Evolutionary conservation across 1,140 invertebrate genomes (phyloP).

Genomic region (Formica exsecta): DNA sequence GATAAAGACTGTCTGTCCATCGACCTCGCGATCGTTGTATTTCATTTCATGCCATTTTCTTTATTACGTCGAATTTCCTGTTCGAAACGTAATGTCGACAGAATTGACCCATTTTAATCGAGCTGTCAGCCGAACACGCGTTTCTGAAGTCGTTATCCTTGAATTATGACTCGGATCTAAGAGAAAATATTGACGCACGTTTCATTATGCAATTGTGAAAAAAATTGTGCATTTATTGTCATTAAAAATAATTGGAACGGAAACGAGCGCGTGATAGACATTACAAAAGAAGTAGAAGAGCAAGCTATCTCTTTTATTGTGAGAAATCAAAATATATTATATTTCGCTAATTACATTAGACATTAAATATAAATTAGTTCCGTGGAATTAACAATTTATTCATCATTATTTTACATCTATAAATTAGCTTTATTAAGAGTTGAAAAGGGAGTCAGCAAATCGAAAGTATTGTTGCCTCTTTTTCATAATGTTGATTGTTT

Average conservation of each 20-base stretch:
- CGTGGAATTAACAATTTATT: not conserved
- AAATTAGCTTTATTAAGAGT: not conserved
- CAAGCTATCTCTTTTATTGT: constrained; percentile 7
- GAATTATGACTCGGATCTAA: constrained; percentile 42
- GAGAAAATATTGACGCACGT: constrained; percentile 63
- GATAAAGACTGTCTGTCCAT: constrained; percentile 49
- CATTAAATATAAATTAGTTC: constrained; percentile 5
- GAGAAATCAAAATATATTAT: not conserved
- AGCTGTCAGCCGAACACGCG: constrained; percentile 27
- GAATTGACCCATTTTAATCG: constrained; percentile 67
- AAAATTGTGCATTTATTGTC: constrained; percentile 6
- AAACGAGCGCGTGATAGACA: constrained; percentile 18
- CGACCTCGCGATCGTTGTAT: constrained; percentile 19
- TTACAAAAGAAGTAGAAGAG: not conserved
- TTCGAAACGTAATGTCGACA: constrained; percentile 57
- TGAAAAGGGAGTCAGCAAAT: not conserved
- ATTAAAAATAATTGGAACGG: constrained; percentile 29
- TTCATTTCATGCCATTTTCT: constrained; percentile 66
- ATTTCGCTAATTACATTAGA: not conserved
- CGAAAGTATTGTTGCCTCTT: too few relatives aligned
- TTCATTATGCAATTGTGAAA: constrained; percentile 55
- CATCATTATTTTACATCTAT: not conserved
- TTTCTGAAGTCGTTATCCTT: constrained; percentile 64
- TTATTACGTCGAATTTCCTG: constrained; percentile 72
- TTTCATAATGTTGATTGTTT: too few relatives aligned